Evolutionary conservation across 2,888 invertebrate genomes (phyloP).

Genomic region (Quadroppia sp.): DNA sequence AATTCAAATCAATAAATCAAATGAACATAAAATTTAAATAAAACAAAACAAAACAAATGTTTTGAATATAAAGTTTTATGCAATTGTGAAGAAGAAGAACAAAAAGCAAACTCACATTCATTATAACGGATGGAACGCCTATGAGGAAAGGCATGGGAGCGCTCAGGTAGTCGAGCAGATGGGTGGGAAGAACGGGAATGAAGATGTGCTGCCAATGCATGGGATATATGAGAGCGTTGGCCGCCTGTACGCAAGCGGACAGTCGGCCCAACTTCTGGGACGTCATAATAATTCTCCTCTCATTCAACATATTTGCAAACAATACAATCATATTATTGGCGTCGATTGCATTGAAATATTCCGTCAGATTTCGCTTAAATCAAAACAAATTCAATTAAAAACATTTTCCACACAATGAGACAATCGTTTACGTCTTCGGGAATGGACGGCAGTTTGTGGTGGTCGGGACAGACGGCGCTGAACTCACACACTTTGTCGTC

Average conservation of each 20-base stretch:
- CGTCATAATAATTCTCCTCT: conserved; percentile 86
- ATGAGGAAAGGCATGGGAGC: conserved; percentile 99
- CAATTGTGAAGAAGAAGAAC: too few species aligned
- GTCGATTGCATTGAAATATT: conserved; percentile 97
- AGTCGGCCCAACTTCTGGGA: conserved; percentile 82
- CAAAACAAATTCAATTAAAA: conserved; percentile 39
- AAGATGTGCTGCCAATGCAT: conserved; percentile 98
- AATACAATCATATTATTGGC: conserved; percentile 89
- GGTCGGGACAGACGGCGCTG: conserved; percentile 70
- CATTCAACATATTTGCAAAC: conserved; percentile 88
- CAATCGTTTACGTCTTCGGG: conserved; percentile 75
- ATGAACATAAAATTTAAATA: neutral
- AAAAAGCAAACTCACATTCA: conserved; percentile 70
- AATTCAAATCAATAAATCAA: too few species aligned
- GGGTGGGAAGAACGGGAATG: conserved; percentile 86
- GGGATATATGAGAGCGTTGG: conserved; percentile 89
- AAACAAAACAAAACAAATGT: too few species aligned
- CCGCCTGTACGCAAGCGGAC: conserved; percentile 79
- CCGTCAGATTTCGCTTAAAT: conserved; percentile 81
- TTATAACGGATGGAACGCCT: conserved; percentile 81
- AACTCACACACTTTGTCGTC: conserved; percentile 62
- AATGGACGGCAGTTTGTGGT: conserved; percentile 82
- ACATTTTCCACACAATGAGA: neutral
- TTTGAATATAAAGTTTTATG: neutral
- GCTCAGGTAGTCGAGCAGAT: conserved; percentile 76